Percentiles rank a stretch among this genome's conserved stretches.
Evolutionary conservation across 2,797 vertebrate species (phyloP).

Genomic region (Gymnoscopelus microlampas): DNA sequence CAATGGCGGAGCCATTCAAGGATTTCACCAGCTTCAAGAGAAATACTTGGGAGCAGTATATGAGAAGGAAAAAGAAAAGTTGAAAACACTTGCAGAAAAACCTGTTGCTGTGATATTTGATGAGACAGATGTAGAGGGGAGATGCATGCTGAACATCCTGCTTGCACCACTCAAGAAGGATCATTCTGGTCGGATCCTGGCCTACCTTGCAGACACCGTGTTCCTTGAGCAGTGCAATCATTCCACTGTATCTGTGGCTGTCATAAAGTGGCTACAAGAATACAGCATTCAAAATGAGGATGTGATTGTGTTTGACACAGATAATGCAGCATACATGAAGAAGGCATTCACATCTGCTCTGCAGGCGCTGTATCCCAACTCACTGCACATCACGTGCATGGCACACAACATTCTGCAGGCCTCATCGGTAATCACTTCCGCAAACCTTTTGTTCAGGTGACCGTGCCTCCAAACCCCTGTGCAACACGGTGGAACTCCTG

Average conservation of each 20-base stretch:
- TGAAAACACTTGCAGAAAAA: slow-evolving; percentile 17
- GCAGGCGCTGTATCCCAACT: no score
- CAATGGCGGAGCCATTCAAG: slow-evolving; percentile 32
- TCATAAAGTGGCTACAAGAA: no score
- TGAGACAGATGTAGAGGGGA: slow-evolving; percentile 40
- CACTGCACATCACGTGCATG: no score
- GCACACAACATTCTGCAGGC: no score
- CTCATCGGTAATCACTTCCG: no score
- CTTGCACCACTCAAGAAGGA: slow-evolving; percentile 44
- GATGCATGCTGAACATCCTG: slow-evolving; percentile 38
- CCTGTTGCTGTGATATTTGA: slow-evolving; percentile 51
- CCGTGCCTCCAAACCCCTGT: slow-evolving; percentile 38
- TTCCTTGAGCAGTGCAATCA: slow-evolving; percentile 44
- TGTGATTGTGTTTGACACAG: no score
- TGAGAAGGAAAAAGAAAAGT: slow-evolving; percentile 12
- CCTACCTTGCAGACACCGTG: slow-evolving; percentile 32
- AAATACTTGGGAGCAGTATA: slow-evolving; percentile 34
- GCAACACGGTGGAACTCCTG: slow-evolving; percentile 36
- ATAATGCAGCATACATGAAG: no score
- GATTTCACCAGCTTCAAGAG: slow-evolving; percentile 40
- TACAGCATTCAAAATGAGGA: no score
- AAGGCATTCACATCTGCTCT: no score
- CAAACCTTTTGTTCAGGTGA: neutral
- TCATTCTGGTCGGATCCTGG: slow-evolving; percentile 31
- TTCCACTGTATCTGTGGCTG: slow-evolving; percentile 14